Conservation (phyloP, 2,888 invertebrate species). For the Trichopoda pennipes region DNA sequence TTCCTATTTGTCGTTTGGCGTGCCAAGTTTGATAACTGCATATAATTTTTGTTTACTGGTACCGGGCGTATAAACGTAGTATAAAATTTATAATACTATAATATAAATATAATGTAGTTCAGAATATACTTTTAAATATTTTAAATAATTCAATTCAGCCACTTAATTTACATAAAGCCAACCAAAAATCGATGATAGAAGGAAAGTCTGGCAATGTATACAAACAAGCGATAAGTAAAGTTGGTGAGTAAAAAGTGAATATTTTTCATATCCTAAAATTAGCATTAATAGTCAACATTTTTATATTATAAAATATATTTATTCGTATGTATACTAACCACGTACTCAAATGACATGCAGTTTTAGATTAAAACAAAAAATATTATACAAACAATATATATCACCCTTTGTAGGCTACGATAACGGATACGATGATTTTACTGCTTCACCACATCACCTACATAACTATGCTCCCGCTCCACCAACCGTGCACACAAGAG, state of each 20-base stretch:
- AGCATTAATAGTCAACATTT: too few relatives aligned
- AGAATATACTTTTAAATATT: not conserved
- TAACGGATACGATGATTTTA: constrained; percentile 67
- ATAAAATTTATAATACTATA: too few relatives aligned
- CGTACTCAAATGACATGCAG: too few relatives aligned
- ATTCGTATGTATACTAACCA: too few relatives aligned
- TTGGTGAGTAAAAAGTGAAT: not conserved
- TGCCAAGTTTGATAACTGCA: too few relatives aligned
- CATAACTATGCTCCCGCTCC: constrained; percentile 41
- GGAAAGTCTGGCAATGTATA: not conserved
- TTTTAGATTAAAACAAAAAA: too few relatives aligned
- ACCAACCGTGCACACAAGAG: constrained; percentile 77
- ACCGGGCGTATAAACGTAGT: too few relatives aligned
- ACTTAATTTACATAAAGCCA: not conserved
- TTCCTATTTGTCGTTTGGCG: too few relatives aligned
- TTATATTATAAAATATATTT: too few relatives aligned
- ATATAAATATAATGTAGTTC: too few relatives aligned
- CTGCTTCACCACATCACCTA: constrained; percentile 44
- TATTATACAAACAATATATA: not conserved
- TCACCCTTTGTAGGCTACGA: constrained; percentile 71
- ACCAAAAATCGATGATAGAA: constrained; percentile 6
- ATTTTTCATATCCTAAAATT: too few relatives aligned
- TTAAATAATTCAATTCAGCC: not conserved
- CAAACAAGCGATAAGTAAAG: not conserved
- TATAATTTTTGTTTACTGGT: too few relatives aligned